Conservation (phyloP, 2,113 vertebrate species). For the Silurus meridionalis region DNA sequence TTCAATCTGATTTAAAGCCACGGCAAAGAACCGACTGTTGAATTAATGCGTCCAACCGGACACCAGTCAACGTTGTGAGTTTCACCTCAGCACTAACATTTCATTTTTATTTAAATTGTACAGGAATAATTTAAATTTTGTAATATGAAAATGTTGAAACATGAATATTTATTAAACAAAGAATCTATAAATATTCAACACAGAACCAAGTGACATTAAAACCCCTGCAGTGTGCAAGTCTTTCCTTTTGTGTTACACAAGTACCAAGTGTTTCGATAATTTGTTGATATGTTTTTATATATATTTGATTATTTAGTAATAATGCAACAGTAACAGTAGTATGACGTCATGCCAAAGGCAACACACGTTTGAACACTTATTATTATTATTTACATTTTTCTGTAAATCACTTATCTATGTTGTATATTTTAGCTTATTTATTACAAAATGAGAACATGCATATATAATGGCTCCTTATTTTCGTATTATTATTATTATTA, state of each 20-base stretch:
- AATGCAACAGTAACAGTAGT: slow-evolving; percentile 45
- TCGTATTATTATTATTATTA: slow-evolving; percentile 27
- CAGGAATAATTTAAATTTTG: too few relatives aligned
- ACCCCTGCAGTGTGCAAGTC: not conserved
- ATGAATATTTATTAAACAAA: not conserved
- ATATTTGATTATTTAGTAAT: slow-evolving; percentile 46
- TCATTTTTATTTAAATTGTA: too few relatives aligned
- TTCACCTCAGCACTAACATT: not conserved
- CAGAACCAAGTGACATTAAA: not conserved
- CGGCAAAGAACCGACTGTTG: not conserved
- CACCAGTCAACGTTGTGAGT: not conserved
- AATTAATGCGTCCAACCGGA: not conserved
- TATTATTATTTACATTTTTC: slow-evolving; percentile 47
- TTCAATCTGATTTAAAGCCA: not conserved
- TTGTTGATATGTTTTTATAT: not conserved
- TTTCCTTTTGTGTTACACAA: not conserved
- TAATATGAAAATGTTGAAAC: too few relatives aligned
- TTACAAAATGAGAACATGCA: slow-evolving; percentile 32
- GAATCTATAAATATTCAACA: not conserved
- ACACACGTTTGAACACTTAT: slow-evolving; percentile 26
- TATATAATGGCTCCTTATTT: not conserved
- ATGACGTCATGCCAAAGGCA: slow-evolving; percentile 58
- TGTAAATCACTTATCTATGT: slow-evolving; percentile 13
- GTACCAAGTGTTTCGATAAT: not conserved
- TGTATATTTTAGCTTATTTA: slow-evolving; percentile 35